Evolutionary conservation across 2,797 vertebrate species (phyloP), one percentile per base, ranked within the genome.

Genomic region (Acanthornis magna): DNA sequence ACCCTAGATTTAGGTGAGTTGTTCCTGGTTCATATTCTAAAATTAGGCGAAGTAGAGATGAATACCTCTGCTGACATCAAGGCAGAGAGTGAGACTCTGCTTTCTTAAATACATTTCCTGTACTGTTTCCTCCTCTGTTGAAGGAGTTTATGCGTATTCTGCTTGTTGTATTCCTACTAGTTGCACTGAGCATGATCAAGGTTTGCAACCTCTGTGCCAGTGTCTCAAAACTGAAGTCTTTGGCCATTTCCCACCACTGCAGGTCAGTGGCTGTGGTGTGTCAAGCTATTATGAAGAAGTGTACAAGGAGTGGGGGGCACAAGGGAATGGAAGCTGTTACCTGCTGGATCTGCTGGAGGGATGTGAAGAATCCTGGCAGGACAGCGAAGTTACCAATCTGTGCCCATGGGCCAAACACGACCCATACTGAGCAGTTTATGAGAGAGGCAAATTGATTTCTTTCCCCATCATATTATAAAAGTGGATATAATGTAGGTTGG

Each of bases 201-300:
- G 10, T 5, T 43, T 7, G 2, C 38, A 72, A 5, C 11, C 17
- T 63, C 13, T 63, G 7, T n/a, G 20, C 13, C 10, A n/a, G 0
- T 29, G 12, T 55, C 19, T n/a, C n/a, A n/a, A n/a, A 61, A 0
- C 16, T 30, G 53, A 14, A 9, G 21, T 66, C 36, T 74, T 43
- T 51, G 58, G 14, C 47, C 23, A 34, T 78, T 87, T 80, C 25
- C 23, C 11, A 30, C 26, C 17, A 3, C 17, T 16, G 5, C 48
- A n/a, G 27, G 16, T 87, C 30, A 1, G 0, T 42, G 42, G 8
- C 23, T 57, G 20, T 63, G 58, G 32, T 73, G 34, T 47, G 36
- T 32, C 48, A 45, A 32, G 29, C 58, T 8, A 8, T 57, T 42
- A 7, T 45, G 63, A 89, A 71, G 45, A 25, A 73, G 9, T 4